phyloP scores from a whole-genome alignment of 2,888 invertebrate species.

The Andrena hattorfiana region DNA sequence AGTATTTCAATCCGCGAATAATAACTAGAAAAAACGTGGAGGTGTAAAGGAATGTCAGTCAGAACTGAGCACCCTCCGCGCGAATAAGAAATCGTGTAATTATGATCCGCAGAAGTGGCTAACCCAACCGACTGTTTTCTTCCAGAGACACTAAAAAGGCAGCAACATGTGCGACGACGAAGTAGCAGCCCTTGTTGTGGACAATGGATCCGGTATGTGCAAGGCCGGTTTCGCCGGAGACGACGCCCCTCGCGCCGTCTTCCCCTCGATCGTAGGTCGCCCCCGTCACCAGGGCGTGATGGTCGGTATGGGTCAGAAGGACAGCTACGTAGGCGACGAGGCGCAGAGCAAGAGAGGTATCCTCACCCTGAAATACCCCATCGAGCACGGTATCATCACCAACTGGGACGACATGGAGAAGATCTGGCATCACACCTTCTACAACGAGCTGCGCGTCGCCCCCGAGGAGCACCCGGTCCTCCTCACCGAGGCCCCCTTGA shows the following conservation, averaged over 20 bases:
- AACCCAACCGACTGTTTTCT: slow-evolving; percentile 35
- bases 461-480: slow-evolving; percentile 98
- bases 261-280: slow-evolving; percentile 96
- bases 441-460: slow-evolving; percentile 95
- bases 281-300: slow-evolving; percentile 91
- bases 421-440: slow-evolving; percentile 99
- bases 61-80: too few species aligned
- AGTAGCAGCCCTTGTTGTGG: slow-evolving; percentile 96
- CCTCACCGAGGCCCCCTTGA: slow-evolving; percentile 96
- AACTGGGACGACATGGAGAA: slow-evolving; percentile 99
- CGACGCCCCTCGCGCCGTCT: slow-evolving; percentile 94
- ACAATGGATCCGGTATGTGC: slow-evolving; percentile 97
- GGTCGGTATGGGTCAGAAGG: slow-evolving; percentile 90
- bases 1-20: too few species aligned
- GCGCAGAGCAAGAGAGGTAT: slow-evolving; percentile 95
- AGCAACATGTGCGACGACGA: slow-evolving; percentile 98
- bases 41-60: too few species aligned
- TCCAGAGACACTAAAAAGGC: slow-evolving; percentile 86
- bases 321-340: slow-evolving; percentile 94
- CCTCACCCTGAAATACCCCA: slow-evolving; percentile 96
- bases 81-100: not conserved
- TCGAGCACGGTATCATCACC: slow-evolving; percentile 98
- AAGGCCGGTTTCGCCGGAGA: slow-evolving; percentile 97
- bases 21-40: too few species aligned
- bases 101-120: not conserved